Evolutionary conservation across 1,140 invertebrate genomes (phyloP).

Genomic region (Drosophila asahinai): DNA sequence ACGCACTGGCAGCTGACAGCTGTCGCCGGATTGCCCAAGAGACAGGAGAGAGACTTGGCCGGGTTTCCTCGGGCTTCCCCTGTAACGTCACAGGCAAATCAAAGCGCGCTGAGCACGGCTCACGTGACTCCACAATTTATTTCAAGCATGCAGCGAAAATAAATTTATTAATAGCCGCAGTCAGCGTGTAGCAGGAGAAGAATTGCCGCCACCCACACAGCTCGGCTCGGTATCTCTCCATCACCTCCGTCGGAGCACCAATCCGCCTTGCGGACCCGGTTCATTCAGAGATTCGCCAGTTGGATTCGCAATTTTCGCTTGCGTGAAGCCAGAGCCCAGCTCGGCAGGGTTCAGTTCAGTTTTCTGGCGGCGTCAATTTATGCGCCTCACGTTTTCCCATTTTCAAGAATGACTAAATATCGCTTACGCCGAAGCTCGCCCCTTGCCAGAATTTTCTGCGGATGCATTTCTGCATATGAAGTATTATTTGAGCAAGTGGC

Average conservation of each 20-base stretch:
- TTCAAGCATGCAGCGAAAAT: slow-evolving; percentile 75
- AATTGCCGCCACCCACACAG: slow-evolving; percentile 76
- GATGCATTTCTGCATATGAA: slow-evolving; percentile 48
- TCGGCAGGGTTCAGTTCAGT: slow-evolving; percentile 27
- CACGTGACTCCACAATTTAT: slow-evolving; percentile 81
- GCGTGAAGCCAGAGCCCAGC: slow-evolving; percentile 56
- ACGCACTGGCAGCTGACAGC: slow-evolving; percentile 67
- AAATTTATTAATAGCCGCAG: slow-evolving; percentile 78
- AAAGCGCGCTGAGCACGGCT: slow-evolving; percentile 50
- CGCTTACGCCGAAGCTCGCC: slow-evolving; percentile 62
- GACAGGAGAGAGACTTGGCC: slow-evolving; percentile 4
- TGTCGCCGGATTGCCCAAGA: slow-evolving; percentile 64
- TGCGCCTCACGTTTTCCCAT: slow-evolving; percentile 84
- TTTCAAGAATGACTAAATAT: slow-evolving; percentile 85
- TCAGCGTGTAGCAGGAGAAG: slow-evolving; percentile 46
- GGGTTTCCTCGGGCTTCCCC: slow-evolving; percentile 2
- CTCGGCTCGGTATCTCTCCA: slow-evolving; percentile 28
- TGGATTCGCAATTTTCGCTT: slow-evolving; percentile 67
- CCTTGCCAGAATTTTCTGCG: slow-evolving; percentile 5
- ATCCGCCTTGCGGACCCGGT: background rate
- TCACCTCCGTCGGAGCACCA: slow-evolving; percentile 7
- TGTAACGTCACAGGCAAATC: slow-evolving; percentile 67
- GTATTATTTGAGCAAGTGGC: slow-evolving; percentile 52
- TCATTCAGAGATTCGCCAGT: slow-evolving; percentile 72
- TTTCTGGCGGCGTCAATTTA: slow-evolving; percentile 70